phyloP scores from a whole-genome alignment of 2,113 vertebrate species.

The Oncorhynchus nerka region DNA sequence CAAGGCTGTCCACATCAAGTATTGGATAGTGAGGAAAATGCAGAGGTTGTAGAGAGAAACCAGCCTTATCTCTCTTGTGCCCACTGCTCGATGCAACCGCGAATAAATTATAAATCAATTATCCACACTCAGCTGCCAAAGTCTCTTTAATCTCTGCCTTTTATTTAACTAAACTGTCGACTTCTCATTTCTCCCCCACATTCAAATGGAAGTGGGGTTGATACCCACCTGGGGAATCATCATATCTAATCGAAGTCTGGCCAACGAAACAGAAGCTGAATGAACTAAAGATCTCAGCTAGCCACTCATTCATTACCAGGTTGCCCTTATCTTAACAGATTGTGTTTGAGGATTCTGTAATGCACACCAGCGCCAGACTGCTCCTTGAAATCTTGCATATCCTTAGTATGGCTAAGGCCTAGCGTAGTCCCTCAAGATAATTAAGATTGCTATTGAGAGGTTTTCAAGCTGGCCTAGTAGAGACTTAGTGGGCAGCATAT shows the following conservation, averaged over 20 bases:
- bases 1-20: slow-evolving; percentile 38
- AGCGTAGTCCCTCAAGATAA: slow-evolving; percentile 45
- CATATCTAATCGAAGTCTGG: slow-evolving; percentile 51
- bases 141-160: slow-evolving; percentile 70
- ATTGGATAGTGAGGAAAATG: slow-evolving; percentile 27
- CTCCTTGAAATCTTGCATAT: slow-evolving; percentile 35
- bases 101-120: slow-evolving; percentile 77
- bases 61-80: slow-evolving; percentile 46
- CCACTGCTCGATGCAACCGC: slow-evolving; percentile 45
- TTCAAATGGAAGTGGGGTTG: slow-evolving; percentile 52
- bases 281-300: slow-evolving; percentile 52
- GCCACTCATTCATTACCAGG: slow-evolving; percentile 37
- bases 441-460: slow-evolving; percentile 41
- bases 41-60: slow-evolving; percentile 47
- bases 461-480: slow-evolving; percentile 30
- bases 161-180: slow-evolving; percentile 73
- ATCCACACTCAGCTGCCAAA: slow-evolving; percentile 58
- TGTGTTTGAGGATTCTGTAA: slow-evolving; percentile 58
- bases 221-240: slow-evolving; percentile 62
- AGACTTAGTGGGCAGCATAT: background rate
- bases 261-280: slow-evolving; percentile 21
- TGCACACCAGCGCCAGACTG: slow-evolving; percentile 11
- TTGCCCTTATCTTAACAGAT: slow-evolving; percentile 40
- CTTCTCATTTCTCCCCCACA: slow-evolving; percentile 55
- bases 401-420: slow-evolving; percentile 6